phyloP scores from a whole-genome alignment of 64 coral and sea anemone genomes.

The Porites australiensis region DNA sequence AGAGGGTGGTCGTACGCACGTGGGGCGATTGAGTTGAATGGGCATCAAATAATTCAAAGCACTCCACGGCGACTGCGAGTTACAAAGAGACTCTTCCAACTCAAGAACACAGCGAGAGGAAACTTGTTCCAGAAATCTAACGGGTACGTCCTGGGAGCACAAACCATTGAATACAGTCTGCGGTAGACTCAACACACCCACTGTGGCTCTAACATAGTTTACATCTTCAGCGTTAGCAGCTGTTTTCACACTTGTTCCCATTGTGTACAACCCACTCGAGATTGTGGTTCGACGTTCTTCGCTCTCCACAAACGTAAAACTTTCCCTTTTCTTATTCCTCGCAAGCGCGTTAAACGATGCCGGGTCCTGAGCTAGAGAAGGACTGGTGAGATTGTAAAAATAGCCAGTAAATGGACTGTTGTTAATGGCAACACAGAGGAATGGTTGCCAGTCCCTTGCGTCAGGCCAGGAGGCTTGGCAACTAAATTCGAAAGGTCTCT shows the following conservation, averaged over 20 bases:
- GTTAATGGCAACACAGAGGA: constrained; percentile 74
- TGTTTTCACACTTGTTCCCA: constrained; percentile 72
- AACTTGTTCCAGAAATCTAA: constrained; percentile 74
- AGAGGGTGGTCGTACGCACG: constrained; percentile 70
- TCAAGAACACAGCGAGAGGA: constrained; percentile 68
- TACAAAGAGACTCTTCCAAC: constrained; percentile 63
- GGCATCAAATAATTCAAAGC: constrained; percentile 82
- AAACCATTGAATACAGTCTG: constrained; percentile 72
- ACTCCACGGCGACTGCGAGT: constrained; percentile 66
- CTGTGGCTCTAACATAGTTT: constrained; percentile 60
- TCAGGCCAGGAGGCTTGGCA: constrained; percentile 91
- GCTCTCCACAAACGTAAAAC: constrained; percentile 64
- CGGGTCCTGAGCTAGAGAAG: constrained; percentile 43
- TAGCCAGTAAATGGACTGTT: constrained; percentile 85
- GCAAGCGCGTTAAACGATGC: constrained; percentile 16
- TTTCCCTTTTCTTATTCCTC: constrained; percentile 47
- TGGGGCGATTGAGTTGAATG: constrained; percentile 21
- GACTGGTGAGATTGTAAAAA: constrained; percentile 80
- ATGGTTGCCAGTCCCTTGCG: constrained; percentile 73
- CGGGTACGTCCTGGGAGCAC: constrained; percentile 63
- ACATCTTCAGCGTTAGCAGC: constrained; percentile 67
- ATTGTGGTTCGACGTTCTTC: constrained; percentile 23
- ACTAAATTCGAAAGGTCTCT: constrained; percentile 77
- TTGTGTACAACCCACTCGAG: constrained; percentile 56
- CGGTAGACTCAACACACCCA: constrained; percentile 70